These are phyloP conservation scores for Tetragnatha montana DNA, from an alignment of 2,888 invertebrate genomes.

Conservation along the genomic window DNA sequence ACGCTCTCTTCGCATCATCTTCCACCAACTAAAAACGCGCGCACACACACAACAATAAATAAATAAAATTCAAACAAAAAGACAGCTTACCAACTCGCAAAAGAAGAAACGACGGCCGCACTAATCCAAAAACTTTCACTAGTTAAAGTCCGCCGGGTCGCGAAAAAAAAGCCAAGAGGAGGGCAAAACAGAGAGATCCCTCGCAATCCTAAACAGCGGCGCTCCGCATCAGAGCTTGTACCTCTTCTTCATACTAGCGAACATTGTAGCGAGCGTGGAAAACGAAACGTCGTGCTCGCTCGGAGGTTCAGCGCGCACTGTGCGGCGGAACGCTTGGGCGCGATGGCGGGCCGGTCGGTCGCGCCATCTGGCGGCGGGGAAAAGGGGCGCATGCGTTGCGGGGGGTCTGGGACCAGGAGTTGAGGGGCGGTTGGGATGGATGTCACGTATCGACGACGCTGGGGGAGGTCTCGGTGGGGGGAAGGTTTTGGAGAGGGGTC, in stretches of 20 bases:
- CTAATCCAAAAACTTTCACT: slow-evolving; percentile 46
- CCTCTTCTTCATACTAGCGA: slow-evolving; percentile 5
- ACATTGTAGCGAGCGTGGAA: background rate
- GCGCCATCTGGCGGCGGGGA: slow-evolving; percentile 53
- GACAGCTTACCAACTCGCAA: slow-evolving; percentile 39
- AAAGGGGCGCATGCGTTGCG: no score
- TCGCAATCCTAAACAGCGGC: slow-evolving; percentile 6
- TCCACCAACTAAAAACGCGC: background rate
- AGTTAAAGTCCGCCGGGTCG: slow-evolving; percentile 8
- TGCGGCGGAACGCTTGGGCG: slow-evolving; percentile 33
- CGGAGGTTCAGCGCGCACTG: slow-evolving; percentile 50
- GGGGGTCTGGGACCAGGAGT: no score
- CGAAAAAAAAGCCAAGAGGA: background rate
- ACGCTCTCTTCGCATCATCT: background rate
- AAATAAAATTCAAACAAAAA: background rate
- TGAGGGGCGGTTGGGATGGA: no score
- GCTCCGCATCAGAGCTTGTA: background rate
- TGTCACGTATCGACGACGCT: no score
- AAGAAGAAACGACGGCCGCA: background rate
- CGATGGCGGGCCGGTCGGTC: slow-evolving; percentile 39
- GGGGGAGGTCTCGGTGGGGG: no score
- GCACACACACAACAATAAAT: background rate
- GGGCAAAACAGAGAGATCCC: slow-evolving; percentile 8
- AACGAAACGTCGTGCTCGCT: background rate
- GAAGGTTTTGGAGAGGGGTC: no score